Evolutionary conservation across 2,888 invertebrate species (phyloP).

Genomic region (Quadroppia sp.): DNA sequence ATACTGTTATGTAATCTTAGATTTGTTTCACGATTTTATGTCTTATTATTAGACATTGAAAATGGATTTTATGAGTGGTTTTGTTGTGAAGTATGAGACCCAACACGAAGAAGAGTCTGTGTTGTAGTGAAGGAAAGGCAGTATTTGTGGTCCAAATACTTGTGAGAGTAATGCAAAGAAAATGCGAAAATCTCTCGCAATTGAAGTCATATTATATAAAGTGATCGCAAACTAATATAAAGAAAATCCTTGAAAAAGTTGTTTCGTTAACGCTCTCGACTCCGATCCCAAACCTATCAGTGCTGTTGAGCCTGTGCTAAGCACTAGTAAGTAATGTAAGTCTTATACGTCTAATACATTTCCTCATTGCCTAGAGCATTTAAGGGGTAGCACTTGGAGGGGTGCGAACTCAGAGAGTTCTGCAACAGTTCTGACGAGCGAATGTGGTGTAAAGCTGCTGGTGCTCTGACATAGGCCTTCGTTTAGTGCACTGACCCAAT

Average conservation of each 20-base stretch:
- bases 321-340: conserved; percentile 26
- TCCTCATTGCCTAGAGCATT: conserved; percentile 34
- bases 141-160: not conserved
- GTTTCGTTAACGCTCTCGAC: conserved; percentile 24
- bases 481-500: conserved; percentile 35
- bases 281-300: conserved; percentile 17
- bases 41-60: not conserved
- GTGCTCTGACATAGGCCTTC: conserved; percentile 18
- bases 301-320: conserved; percentile 15
- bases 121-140: not conserved
- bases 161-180: not conserved
- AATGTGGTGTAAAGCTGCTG: not conserved
- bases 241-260: conserved; percentile 38
- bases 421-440: not conserved
- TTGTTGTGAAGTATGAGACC: conserved; percentile 8
- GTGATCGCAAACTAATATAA: conserved; percentile 19
- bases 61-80: not conserved
- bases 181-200: not conserved
- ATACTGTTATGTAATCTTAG: not conserved
- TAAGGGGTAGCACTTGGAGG: not conserved
- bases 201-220: conserved; percentile 24
- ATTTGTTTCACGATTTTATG: not conserved
- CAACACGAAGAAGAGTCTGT: conserved; percentile 5
- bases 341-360: conserved; percentile 36
- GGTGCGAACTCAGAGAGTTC: not conserved